Conservation (phyloP, 2,797 vertebrate species). For the Lindbergichthys nudifrons region DNA sequence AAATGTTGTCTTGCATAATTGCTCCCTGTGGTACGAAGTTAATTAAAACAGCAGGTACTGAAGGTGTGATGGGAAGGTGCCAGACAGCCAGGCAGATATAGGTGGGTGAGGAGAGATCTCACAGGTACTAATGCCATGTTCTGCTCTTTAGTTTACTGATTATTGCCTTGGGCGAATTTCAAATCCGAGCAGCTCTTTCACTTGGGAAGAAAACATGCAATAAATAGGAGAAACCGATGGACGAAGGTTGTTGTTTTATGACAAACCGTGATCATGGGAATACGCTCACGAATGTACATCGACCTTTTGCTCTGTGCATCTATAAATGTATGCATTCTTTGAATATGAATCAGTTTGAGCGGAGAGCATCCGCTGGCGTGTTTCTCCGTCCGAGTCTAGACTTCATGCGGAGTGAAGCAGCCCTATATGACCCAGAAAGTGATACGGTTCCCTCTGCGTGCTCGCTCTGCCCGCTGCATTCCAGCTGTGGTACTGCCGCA, state of each 20-base stretch:
- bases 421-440: conserved; percentile 71
- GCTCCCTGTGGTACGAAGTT: conserved; percentile 74
- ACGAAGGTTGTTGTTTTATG: conserved; percentile 5
- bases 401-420: conserved; percentile 43
- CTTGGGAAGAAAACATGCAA: neutral
- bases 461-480: conserved; percentile 62
- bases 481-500: conserved; percentile 69
- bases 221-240: conserved; percentile 15
- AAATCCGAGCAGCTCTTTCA: conserved; percentile 21
- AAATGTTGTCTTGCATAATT: conserved; percentile 78
- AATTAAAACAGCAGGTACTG: conserved; percentile 79
- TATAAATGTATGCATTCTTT: conserved; percentile 47
- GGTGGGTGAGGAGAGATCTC: conserved; percentile 60
- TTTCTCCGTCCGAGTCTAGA: conserved; percentile 60
- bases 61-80: conserved; percentile 72
- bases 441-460: conserved; percentile 44
- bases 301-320: conserved; percentile 14
- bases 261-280: conserved; percentile 12
- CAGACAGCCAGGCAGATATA: conserved; percentile 64
- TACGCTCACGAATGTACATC: conserved; percentile 3
- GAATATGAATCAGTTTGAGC: conserved; percentile 46
- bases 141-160: conserved; percentile 48
- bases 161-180: conserved; percentile 35
- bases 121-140: conserved; percentile 47
- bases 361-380: conserved; percentile 34